Evolutionary conservation across 2,888 invertebrate genomes (phyloP).

Genomic region (Meloe dianella): DNA sequence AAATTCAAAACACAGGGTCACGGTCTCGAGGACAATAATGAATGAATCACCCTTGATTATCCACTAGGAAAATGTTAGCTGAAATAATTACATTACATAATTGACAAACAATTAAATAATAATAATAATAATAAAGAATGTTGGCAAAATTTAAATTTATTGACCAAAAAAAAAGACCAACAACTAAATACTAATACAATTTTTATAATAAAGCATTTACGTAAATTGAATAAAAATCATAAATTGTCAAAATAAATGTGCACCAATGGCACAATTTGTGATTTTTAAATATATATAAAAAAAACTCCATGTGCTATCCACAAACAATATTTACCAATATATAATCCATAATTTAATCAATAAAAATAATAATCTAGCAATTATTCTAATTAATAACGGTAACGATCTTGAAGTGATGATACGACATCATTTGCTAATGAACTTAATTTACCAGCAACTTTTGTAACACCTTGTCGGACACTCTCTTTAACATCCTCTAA

Average conservation of each 20-base stretch:
- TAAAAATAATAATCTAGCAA: too few relatives aligned
- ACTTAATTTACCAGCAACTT: constrained; percentile 96
- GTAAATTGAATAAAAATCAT: neutral
- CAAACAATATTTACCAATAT: constrained; percentile 19
- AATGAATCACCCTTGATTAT: neutral
- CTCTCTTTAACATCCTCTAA: constrained; percentile 97
- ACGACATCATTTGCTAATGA: constrained; percentile 94
- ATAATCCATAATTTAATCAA: neutral
- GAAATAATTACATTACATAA: too few relatives aligned
- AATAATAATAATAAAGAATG: neutral
- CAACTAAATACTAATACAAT: neutral
- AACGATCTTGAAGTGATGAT: constrained; percentile 78
- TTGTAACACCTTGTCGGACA: constrained; percentile 94
- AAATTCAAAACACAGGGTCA: neutral
- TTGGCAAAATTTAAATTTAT: neutral
- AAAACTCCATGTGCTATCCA: constrained; percentile 1
- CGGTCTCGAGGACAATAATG: neutral
- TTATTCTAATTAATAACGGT: constrained; percentile 51
- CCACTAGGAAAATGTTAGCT: neutral
- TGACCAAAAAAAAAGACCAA: neutral
- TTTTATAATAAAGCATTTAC: neutral
- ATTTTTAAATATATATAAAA: neutral
- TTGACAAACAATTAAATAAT: neutral
- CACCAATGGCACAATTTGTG: constrained; percentile 2
- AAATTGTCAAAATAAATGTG: neutral